Percentiles rank a stretch among this genome's conserved stretches.
Evolutionary conservation across 2,797 vertebrate species (phyloP).

Genomic region (Acropternis orthonyx): DNA sequence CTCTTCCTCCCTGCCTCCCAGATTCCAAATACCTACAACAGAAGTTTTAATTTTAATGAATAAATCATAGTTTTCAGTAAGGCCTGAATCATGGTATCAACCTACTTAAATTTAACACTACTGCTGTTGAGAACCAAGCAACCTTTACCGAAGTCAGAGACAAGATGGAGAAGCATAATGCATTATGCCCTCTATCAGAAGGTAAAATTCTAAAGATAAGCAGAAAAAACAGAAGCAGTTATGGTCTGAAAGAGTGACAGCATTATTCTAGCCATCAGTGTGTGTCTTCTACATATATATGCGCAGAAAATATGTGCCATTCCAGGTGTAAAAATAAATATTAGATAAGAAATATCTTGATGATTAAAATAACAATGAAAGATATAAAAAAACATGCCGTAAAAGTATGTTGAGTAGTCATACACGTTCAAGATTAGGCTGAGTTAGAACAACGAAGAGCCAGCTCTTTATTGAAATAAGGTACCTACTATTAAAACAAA

Average conservation of each 20-base stretch:
- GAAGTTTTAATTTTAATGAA: slow-evolving; percentile 6
- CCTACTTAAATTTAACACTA: background rate
- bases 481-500: background rate
- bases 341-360: background rate
- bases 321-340: background rate
- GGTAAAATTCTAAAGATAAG: background rate
- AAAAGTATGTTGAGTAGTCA: background rate
- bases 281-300: background rate
- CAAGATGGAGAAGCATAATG: background rate
- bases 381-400: background rate
- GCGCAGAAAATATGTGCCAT: background rate
- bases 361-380: background rate
- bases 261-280: background rate
- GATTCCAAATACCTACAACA: slow-evolving; percentile 1
- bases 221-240: background rate
- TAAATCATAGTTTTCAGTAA: background rate
- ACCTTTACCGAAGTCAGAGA: background rate
- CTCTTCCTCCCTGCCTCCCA: background rate
- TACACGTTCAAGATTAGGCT: background rate
- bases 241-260: background rate
- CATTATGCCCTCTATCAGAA: background rate
- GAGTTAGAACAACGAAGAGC: background rate
- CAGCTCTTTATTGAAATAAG: no score
- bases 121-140: background rate
- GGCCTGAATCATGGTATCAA: background rate